A percentile compares a stretch with the other conserved stretches of the same genome.
Conservation (phyloP, 2,113 vertebrate species). For the Xenus cinereus region DNA sequence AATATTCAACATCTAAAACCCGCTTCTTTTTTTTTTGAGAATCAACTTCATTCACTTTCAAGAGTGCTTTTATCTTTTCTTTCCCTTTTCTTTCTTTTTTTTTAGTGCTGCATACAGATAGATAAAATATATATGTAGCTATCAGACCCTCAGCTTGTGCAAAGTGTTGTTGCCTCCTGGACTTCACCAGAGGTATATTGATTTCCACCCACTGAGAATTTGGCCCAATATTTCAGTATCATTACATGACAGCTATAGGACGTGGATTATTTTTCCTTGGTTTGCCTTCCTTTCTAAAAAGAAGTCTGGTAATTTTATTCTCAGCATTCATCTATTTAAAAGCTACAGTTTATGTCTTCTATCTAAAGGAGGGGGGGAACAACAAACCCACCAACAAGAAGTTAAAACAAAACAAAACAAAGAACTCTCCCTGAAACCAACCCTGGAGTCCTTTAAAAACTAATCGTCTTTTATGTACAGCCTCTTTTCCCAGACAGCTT, state of each 20-base stretch:
- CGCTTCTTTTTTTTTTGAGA: conserved; percentile 72
- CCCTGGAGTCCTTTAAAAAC: conserved; percentile 74
- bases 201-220: conserved; percentile 14
- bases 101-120: background rate
- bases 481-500: conserved; percentile 68
- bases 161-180: background rate
- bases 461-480: conserved; percentile 73
- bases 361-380: background rate
- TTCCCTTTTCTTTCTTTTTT: background rate
- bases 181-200: background rate
- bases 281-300: conserved; percentile 13
- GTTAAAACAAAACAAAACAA: conserved; percentile 36
- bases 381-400: background rate
- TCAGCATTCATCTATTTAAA: conserved; percentile 64
- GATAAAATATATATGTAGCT: conserved; percentile 15
- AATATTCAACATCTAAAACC: conserved; percentile 83
- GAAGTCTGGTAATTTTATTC: conserved; percentile 35
- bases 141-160: background rate
- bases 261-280: background rate
- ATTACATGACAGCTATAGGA: background rate
- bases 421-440: conserved; percentile 51
- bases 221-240: conserved; percentile 6
- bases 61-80: conserved; percentile 77
- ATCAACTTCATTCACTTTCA: conserved; percentile 79
- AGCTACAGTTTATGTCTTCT: conserved; percentile 64